These are phyloP conservation scores for Bothrops jararaca DNA, from an alignment of 2,113 vertebrate genomes.

Conservation along the genomic window DNA sequence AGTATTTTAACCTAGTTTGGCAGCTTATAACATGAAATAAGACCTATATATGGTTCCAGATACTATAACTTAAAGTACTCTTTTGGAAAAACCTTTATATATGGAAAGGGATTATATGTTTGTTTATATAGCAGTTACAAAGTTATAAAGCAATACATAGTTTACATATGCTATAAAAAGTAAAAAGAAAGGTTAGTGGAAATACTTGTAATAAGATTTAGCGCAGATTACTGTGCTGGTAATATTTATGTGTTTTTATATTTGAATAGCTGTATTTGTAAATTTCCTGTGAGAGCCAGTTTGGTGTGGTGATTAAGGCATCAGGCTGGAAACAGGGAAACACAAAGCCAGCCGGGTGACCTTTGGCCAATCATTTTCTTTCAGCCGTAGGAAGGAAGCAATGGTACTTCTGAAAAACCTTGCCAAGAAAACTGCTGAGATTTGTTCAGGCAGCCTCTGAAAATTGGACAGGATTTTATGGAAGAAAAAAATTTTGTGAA, in stretches of 20 bases:
- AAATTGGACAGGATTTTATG: not conserved
- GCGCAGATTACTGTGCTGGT: not conserved
- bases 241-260: not conserved
- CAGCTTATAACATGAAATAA: rapidly evolving
- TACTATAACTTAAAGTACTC: not conserved
- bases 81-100: not conserved
- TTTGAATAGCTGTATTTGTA: not conserved
- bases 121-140: not conserved
- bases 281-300: not conserved
- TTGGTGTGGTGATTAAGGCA: not conserved
- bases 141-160: not conserved
- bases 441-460: not conserved
- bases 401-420: not conserved
- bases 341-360: not conserved
- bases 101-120: not conserved
- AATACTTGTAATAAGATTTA: not conserved
- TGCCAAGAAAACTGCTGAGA: not conserved
- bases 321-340: not conserved
- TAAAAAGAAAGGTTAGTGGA: not conserved
- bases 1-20: not conserved
- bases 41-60: not conserved
- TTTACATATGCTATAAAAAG: not conserved
- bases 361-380: not conserved
- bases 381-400: not conserved
- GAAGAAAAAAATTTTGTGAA: too few relatives aligned